phyloP scores from a whole-genome alignment of 2,888 invertebrate genomes.

The Agriopis leucophaearia region DNA sequence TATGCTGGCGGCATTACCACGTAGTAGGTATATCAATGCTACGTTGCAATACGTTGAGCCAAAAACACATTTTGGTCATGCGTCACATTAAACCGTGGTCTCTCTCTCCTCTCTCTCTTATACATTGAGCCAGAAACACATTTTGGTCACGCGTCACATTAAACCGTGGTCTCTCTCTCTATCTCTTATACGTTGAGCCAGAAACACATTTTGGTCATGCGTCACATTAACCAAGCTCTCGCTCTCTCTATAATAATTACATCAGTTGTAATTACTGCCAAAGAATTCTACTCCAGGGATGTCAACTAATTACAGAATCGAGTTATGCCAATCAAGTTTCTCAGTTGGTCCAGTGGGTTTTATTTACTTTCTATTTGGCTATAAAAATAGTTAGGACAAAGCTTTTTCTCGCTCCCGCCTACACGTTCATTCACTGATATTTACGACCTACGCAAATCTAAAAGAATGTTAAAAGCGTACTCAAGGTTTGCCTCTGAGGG shows the following conservation, averaged over 20 bases:
- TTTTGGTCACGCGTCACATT: too few species aligned
- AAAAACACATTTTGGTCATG: too few species aligned
- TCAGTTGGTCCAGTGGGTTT: slow-evolving; percentile 7
- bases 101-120: too few species aligned
- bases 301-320: background rate
- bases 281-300: background rate
- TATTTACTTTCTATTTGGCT: slow-evolving; percentile 22
- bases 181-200: too few species aligned
- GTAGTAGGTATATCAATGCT: too few species aligned
- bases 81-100: too few species aligned
- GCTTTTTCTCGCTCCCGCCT: slow-evolving; percentile 20
- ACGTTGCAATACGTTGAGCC: too few species aligned
- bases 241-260: background rate
- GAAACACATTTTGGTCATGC: too few species aligned
- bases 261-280: background rate
- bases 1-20: too few species aligned
- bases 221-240: too few species aligned
- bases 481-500: slow-evolving; percentile 2
- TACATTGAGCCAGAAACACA: too few species aligned
- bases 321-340: slow-evolving; percentile 18
- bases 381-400: slow-evolving; percentile 29
- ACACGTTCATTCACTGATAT: slow-evolving; percentile 35
- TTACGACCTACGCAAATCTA: slow-evolving; percentile 36
- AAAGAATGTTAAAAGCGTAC: slow-evolving; percentile 16
- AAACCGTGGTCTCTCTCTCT: too few species aligned